Evolutionary conservation across 2,113 vertebrate genomes (phyloP), one percentile per base, ranked within the genome.

Genomic region (Grammomys surdaster): DNA sequence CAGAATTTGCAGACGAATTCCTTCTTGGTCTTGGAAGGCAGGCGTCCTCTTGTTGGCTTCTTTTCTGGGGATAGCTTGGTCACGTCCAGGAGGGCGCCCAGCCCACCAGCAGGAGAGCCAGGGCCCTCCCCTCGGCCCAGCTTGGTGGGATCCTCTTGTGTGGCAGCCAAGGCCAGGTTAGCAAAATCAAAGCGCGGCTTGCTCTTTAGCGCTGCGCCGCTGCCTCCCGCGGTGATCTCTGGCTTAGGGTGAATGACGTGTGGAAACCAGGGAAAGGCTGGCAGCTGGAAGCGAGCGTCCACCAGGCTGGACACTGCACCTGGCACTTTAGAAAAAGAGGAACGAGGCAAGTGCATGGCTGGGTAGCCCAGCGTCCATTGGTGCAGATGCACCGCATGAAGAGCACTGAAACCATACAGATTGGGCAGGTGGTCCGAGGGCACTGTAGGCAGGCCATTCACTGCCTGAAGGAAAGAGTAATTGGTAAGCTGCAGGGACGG

Each of bases 1-100:
- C 99, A 99, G 98, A 99, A 99, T 98, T 99, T 99, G 98, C 99
- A 99, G 92, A 99, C 99, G 60, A 99, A 99, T 97, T 99, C 99
- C 98, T 99, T 99, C 98, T 99, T 99, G 97, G 99, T 99, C 98
- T 99, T 99, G 90, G 99, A 99, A 0, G 99, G 99, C 96, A 99
- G 98, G 36, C 99, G 99, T 80, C 99, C 99, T 8, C 99, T 98
- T 0, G 99, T 99, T 69, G 99, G 99, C 98, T 99, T 99, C 97
- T 99, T 99, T 97, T 99, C 99, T 0, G 99, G 99, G 7, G 99
- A 99, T 40, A 99, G 98, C 98, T 99, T 99, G 98, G 99, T 99
- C 81, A 99, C 99, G 72, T 99, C 99, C 63, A 99, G 98, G 90
- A 99, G 99, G 94, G 99, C 99, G 1, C 99, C 99, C n/a, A 99